phyloP scores from a whole-genome alignment of 64 coral and sea anemone species.

The Trachythela sp. region DNA sequence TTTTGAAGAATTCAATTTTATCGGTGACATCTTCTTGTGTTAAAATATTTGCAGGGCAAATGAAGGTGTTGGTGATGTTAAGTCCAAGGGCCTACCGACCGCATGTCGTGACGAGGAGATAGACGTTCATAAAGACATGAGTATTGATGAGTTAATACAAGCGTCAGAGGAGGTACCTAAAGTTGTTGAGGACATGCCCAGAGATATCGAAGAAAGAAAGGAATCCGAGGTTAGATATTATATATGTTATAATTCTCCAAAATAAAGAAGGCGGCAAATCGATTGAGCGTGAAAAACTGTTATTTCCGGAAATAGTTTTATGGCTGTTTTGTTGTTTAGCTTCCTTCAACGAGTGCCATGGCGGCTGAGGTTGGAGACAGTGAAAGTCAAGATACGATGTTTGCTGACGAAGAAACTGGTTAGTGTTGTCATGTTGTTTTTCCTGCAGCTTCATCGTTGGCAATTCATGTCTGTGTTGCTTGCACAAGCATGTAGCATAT shows the following conservation, averaged over 20 bases:
- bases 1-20: too few species aligned
- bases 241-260: neutral
- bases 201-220: neutral
- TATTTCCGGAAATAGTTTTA: too few species aligned
- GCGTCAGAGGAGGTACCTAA: neutral
- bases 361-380: neutral
- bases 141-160: conserved; percentile 15
- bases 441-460: neutral
- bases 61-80: neutral
- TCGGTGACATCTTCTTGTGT: too few species aligned
- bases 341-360: neutral
- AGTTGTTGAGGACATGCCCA: neutral
- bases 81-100: neutral
- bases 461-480: neutral
- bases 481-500: too few species aligned
- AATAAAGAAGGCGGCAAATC: too few species aligned
- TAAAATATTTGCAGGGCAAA: neutral
- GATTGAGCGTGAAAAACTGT: too few species aligned
- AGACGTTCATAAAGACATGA: neutral
- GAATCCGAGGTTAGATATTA: neutral
- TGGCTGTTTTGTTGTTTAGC: neutral
- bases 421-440: neutral
- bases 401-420: conserved; percentile 22
- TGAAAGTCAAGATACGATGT: conserved; percentile 10
- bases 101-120: neutral